Base-by-base conservation (phyloP, 2,888 invertebrate genomes). In the Helicoverpa assulta region DNA sequence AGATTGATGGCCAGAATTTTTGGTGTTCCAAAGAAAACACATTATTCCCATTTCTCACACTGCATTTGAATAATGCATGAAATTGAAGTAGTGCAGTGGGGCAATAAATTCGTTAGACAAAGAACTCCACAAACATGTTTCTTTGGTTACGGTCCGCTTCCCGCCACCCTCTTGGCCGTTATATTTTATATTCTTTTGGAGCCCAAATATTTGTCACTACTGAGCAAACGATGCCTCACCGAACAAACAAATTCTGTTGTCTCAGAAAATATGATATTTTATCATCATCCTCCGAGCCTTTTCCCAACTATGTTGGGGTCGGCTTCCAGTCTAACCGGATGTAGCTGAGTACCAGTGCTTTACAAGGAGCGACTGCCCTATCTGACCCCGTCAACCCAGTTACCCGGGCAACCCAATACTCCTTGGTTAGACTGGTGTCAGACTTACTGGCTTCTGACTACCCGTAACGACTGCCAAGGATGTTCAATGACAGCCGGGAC, bases 121-220 rank as follows among this genome's bases (percentile, higher is more conserved):
- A 66, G 43, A 61, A 73, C 53, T 73, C 53, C 53, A 60, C 40
- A 59, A 57, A 63, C 68, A 16, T 61, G 51, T 66, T 57, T 47
- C 60, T 54, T 73, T 47, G 58, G 76, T 16, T 66, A 50, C 69
- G 69, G 65, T 78, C 26, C 60, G 60, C 21, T 78, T 78, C 63
- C 19, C 29, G 56, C 66, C 78, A 78, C 76, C 76, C 76, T 77
- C 56, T 19, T 57, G 63, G 57, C 76, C 66, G 73, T 77, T 63
- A 77, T 19, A 66, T 55, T 66, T 64, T 66, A 77, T 66, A 68
- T 66, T 69, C 62, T 63, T 72, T 67, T 57, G 64, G 53, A 63
- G 37, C 51, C 29, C 59, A 63, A 73, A 77, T 63, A 68, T 69
- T 66, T 60, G 59, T 60, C 65, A 53, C 21, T 54, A 47, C 57